Percentiles rank a stretch among this genome's conserved stretches.
Conservation (phyloP, 1,140 invertebrate genomes). For the Aethina tumida region DNA sequence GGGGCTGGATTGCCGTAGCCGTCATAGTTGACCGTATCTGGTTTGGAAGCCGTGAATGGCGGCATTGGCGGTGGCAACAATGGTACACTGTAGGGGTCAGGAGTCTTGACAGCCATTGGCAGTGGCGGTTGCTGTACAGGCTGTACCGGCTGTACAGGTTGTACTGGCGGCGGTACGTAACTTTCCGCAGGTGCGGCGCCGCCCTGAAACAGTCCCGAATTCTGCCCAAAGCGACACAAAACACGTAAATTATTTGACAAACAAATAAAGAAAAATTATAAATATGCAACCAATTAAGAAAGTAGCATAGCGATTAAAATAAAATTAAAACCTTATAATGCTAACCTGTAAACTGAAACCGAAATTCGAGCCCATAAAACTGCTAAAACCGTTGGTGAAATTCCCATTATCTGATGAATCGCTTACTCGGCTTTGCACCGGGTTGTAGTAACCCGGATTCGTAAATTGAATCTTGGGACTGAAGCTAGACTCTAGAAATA, state of each 20-base stretch:
- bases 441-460: conserved; percentile 33
- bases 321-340: conserved; percentile 8
- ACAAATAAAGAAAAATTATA: too few relatives aligned
- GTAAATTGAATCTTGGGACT: conserved; percentile 14
- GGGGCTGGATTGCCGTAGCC: conserved; percentile 6
- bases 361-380: conserved; percentile 36
- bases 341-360: conserved; percentile 36
- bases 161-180: conserved; percentile 20
- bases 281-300: too few relatives aligned
- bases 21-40: conserved; percentile 15
- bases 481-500: conserved; percentile 3
- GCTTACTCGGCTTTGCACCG: conserved; percentile 20
- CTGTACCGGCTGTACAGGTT: conserved; percentile 17
- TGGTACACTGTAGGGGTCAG: conserved; percentile 29
- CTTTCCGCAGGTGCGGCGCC: conserved; percentile 1
- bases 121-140: conserved; percentile 7
- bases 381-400: conserved; percentile 32
- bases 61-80: conserved; percentile 49
- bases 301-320: too few relatives aligned
- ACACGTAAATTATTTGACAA: too few relatives aligned
- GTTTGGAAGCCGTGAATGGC: conserved; percentile 38
- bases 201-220: background rate
- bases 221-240: too few relatives aligned
- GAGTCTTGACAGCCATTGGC: conserved; percentile 12
- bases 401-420: conserved; percentile 11